Conservation (phyloP, 2,888 invertebrate genomes). For the Eristalis arbustorum region DNA sequence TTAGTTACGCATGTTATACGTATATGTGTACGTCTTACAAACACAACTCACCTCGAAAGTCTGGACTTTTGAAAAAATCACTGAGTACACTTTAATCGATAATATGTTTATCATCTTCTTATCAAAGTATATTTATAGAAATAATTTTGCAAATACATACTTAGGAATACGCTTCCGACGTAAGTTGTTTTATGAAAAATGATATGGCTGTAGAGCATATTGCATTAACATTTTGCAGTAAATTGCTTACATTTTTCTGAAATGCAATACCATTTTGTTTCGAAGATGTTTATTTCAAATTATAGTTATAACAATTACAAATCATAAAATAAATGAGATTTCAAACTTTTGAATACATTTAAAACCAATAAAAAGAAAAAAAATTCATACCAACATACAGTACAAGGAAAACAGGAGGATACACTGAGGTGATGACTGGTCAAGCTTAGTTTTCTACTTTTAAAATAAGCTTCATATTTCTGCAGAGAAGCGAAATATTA, state of each 20-base stretch:
- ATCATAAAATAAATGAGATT: slow-evolving; percentile 12
- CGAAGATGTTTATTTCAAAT: slow-evolving; percentile 46
- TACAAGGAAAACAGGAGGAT: not conserved
- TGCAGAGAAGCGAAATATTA: not conserved
- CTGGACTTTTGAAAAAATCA: too few relatives aligned
- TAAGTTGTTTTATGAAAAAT: too few relatives aligned
- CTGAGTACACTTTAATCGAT: too few relatives aligned
- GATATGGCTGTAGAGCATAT: too few relatives aligned
- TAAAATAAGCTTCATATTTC: not conserved
- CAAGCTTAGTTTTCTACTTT: not conserved
- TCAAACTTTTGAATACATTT: slow-evolving; percentile 18
- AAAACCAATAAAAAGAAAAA: slow-evolving; percentile 13
- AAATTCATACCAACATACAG: slow-evolving; percentile 7
- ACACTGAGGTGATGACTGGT: not conserved
- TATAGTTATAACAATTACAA: slow-evolving; percentile 23
- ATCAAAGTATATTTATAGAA: too few relatives aligned
- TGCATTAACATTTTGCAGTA: too few relatives aligned
- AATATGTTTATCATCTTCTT: too few relatives aligned
- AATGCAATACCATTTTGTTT: slow-evolving; percentile 3
- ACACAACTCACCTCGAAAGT: too few relatives aligned
- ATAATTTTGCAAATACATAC: too few relatives aligned
- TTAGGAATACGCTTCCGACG: too few relatives aligned
- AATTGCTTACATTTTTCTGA: not conserved
- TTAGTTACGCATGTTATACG: too few relatives aligned
- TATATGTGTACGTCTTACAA: too few relatives aligned